These are phyloP conservation scores for Oscarella lobularis DNA, from an alignment of 37 sponge, comb jelly and placozoan species.

Conservation along the genomic window DNA sequence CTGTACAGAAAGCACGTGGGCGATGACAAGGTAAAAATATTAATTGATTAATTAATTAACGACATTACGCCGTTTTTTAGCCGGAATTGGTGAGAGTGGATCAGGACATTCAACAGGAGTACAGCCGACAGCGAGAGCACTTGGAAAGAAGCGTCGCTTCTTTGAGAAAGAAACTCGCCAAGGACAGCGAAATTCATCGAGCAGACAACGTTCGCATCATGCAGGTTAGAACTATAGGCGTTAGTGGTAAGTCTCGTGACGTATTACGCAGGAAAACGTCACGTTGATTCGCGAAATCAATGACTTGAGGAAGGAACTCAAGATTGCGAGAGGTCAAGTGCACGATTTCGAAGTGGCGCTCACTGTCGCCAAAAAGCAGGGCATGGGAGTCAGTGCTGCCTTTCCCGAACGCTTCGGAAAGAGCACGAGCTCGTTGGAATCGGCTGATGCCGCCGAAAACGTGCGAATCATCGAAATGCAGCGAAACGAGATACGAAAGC, in stretches of 20 bases:
- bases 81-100: background rate
- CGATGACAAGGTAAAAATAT: constrained; percentile 31
- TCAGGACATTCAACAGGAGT: constrained; percentile 75
- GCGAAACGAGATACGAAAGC: constrained; percentile 68
- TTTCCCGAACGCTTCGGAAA: constrained; percentile 11
- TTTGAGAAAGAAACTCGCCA: constrained; percentile 83
- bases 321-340: constrained; percentile 54
- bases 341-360: constrained; percentile 70
- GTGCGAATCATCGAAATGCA: constrained; percentile 80
- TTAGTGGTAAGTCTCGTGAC: background rate
- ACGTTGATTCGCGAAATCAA: constrained; percentile 89
- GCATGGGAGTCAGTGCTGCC: constrained; percentile 31
- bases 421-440: constrained; percentile 28
- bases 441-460: constrained; percentile 45
- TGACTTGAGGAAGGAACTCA: constrained; percentile 81
- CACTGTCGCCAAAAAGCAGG: constrained; percentile 67
- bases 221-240: constrained; percentile 50
- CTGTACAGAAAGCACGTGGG: constrained; percentile 24
- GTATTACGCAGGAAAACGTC: constrained; percentile 75
- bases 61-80: background rate
- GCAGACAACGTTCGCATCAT: constrained; percentile 81
- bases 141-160: constrained; percentile 91
- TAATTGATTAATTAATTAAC: too few species aligned
- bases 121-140: constrained; percentile 81
- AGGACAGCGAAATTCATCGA: constrained; percentile 86